A percentile compares a stretch with the other conserved stretches of the same genome.
Conservation (phyloP, 1,140 invertebrate species). For the Scaptomyza graminum region DNA sequence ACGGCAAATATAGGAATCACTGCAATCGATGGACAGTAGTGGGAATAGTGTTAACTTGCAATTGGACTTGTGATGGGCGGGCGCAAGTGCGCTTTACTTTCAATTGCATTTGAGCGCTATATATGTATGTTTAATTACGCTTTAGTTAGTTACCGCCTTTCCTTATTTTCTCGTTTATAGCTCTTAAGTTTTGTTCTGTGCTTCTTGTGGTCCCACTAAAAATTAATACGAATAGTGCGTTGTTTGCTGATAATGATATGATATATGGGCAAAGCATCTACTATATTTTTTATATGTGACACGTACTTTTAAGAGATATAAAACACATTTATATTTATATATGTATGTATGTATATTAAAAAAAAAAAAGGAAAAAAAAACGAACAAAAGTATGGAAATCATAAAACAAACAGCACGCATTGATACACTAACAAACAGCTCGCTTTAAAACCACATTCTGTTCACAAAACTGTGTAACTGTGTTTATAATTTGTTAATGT, state of each 20-base stretch:
- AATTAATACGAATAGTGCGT: constrained; percentile 35
- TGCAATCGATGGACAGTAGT: constrained; percentile 53
- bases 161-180: constrained; percentile 62
- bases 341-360: constrained; percentile 56
- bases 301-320: constrained; percentile 74
- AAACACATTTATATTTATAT: constrained; percentile 68
- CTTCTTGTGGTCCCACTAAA: constrained; percentile 55
- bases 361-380: constrained; percentile 37
- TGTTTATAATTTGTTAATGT: constrained; percentile 56
- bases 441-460: constrained; percentile 53
- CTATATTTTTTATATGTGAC: constrained; percentile 82
- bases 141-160: constrained; percentile 75
- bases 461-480: constrained; percentile 53
- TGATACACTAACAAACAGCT: constrained; percentile 52
- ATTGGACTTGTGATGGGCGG: constrained; percentile 70
- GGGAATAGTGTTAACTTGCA: constrained; percentile 49
- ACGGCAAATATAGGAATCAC: constrained; percentile 82
- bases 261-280: constrained; percentile 59
- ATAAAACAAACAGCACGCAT: constrained; percentile 52
- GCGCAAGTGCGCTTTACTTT: constrained; percentile 25
- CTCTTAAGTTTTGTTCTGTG: constrained; percentile 72
- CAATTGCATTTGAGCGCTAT: constrained; percentile 50
- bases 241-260: constrained; percentile 39
- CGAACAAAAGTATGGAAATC: constrained; percentile 6
- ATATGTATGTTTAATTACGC: constrained; percentile 49